Evolutionary conservation across 2,797 vertebrate species (phyloP).

Genomic region (Neosalanx taihuensis): DNA sequence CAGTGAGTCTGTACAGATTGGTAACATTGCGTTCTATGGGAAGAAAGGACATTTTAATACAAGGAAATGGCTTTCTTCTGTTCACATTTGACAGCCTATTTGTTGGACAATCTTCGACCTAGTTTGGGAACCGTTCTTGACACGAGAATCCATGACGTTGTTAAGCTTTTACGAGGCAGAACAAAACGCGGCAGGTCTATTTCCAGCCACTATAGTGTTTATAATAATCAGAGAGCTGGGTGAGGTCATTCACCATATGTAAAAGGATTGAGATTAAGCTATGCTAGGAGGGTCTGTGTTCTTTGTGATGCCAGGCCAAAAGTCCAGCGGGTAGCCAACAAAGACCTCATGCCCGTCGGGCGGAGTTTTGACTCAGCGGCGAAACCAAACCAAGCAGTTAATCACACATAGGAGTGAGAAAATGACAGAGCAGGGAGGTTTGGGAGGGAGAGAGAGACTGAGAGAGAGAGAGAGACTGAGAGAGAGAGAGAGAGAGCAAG

Average conservation of each 20-base stretch:
- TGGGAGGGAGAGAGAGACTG: background rate
- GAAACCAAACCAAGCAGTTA: background rate
- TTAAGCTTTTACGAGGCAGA: no score
- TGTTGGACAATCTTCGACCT: no score
- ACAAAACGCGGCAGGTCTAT: background rate
- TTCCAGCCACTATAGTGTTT: conserved; percentile 14
- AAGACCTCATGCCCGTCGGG: background rate
- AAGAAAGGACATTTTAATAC: background rate
- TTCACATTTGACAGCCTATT: no score
- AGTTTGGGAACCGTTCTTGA: no score
- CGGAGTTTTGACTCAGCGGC: conserved; percentile 5
- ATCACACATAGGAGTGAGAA: background rate
- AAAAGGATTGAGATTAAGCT: conserved; percentile 13
- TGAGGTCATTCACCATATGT: conserved; percentile 17
- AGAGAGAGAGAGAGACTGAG: background rate
- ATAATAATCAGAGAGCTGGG: conserved; percentile 20
- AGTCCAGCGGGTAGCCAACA: conserved; percentile 19
- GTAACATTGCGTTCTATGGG: background rate
- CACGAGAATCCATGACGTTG: no score
- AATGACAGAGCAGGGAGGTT: background rate
- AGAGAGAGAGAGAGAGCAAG: background rate
- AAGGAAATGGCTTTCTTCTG: no score
- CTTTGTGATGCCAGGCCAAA: conserved; percentile 19
- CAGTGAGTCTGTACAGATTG: background rate
- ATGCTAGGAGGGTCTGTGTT: conserved; percentile 23